Conservation (phyloP, 2,888 invertebrate genomes). For the Mesorhabditis sp. region DNA sequence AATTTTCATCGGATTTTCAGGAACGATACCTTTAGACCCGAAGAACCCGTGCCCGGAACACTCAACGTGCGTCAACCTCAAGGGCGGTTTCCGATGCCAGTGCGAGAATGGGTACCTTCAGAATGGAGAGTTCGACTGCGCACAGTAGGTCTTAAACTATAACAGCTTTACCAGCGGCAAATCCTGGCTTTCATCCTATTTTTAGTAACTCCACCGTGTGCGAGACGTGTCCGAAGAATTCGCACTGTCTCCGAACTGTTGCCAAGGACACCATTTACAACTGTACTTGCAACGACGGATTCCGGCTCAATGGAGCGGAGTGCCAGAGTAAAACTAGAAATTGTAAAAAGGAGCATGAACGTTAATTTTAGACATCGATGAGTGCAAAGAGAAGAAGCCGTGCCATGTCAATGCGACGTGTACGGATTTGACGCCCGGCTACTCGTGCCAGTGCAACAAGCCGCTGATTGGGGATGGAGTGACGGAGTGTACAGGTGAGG, state of each 20-base stretch:
- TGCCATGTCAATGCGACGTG: neutral
- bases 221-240: neutral
- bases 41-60: neutral
- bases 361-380: neutral
- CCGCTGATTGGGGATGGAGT: conserved; percentile 5
- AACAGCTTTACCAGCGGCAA: neutral
- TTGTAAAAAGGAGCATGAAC: no score
- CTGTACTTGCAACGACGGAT: neutral
- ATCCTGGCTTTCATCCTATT: neutral
- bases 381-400: neutral
- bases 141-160: neutral
- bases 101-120: neutral
- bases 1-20: neutral
- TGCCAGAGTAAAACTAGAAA: neutral
- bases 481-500: neutral
- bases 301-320: neutral
- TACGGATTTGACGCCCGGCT: conserved; percentile 5
- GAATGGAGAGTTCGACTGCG: conserved; percentile 2
- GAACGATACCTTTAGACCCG: neutral
- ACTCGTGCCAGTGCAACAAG: neutral
- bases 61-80: neutral
- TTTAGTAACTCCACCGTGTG: conserved; percentile 1
- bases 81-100: neutral
- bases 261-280: conserved; percentile 1
- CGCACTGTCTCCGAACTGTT: neutral